Conservation (phyloP, 2,113 vertebrate species). For the Ancistrus triradiatus region DNA sequence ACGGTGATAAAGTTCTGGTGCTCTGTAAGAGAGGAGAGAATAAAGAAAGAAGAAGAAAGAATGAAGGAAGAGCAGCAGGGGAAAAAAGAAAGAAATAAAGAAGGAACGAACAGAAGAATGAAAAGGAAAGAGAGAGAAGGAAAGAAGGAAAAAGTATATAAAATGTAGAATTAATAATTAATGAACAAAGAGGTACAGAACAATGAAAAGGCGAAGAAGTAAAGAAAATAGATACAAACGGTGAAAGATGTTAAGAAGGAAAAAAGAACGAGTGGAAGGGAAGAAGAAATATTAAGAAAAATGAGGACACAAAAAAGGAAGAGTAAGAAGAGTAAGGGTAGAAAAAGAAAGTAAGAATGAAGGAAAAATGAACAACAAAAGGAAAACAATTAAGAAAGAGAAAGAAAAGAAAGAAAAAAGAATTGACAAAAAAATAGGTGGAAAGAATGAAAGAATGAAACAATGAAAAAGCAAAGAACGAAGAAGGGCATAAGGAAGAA, state of each 20-base stretch:
- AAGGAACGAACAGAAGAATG: background rate
- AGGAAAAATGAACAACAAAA: no score
- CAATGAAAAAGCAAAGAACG: background rate
- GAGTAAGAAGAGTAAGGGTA: background rate
- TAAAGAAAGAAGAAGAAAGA: background rate
- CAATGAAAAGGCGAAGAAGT: no score
- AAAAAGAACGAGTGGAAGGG: background rate
- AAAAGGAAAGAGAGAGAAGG: background rate
- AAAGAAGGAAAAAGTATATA: no score
- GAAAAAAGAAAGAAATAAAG: background rate
- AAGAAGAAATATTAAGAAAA: no score
- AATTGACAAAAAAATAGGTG: no score
- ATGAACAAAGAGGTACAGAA: no score
- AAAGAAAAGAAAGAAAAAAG: background rate
- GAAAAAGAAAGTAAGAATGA: no score
- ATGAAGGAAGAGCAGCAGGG: background rate
- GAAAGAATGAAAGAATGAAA: background rate
- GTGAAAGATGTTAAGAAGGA: background rate
- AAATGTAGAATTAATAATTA: no score
- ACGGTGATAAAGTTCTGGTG: conserved; percentile 52
- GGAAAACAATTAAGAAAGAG: no score
- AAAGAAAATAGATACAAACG: background rate
- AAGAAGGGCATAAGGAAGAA: background rate
- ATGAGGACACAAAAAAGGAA: no score
- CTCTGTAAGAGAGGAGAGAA: conserved; percentile 46